Evolutionary conservation across 2,797 vertebrate genomes (phyloP), one percentile per base, ranked within the genome.

Genomic region (Microctenopoma stevenorrisi): DNA sequence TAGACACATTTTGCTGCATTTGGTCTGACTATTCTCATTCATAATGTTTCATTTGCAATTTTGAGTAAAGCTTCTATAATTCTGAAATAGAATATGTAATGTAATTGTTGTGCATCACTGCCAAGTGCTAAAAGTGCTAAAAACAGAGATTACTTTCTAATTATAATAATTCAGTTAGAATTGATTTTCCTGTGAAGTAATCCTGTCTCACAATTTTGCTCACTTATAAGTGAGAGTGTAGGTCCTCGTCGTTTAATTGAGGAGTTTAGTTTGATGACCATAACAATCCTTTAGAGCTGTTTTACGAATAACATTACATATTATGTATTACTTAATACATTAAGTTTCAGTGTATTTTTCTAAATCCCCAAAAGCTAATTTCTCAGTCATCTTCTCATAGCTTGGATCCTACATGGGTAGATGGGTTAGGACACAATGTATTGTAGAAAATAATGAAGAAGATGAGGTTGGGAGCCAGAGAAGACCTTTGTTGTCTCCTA

Each of bases 181-280:
- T 85, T 65, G 76, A 87, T 86, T 78, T 16, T 4, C 4, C 44
- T 56, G n/a, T 73, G 79, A 83, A 77, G 52, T 73, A 66, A 79
- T 84, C 38, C 54, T 58, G 37, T 50, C 44, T 54, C 26, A 28
- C 59, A 51, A 6, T 72, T 68, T 56, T 44, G 56, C 64, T 72
- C 46, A 60, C 68, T 56, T 72, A 52, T 76, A 72, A 73, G 50
- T 48, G 48, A 77, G 54, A 56, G 44, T 40, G 46, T 53, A 47
- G 46, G 42, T 76, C 57, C 35, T 37, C 50, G 44, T 1, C 3
- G 16, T 77, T 73, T 66, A 70, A 56, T 81, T 30, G 1, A 57
- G 61, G 69, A 22, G 22, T 22, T 22, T 63, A 62, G 63, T 85
- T 67, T 76, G n/a, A 67, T 69, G 35, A 54, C 67, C 53, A 59